Evolutionary conservation across 1,140 invertebrate species (phyloP).

Genomic region (Leptonema lineaticorne): DNA sequence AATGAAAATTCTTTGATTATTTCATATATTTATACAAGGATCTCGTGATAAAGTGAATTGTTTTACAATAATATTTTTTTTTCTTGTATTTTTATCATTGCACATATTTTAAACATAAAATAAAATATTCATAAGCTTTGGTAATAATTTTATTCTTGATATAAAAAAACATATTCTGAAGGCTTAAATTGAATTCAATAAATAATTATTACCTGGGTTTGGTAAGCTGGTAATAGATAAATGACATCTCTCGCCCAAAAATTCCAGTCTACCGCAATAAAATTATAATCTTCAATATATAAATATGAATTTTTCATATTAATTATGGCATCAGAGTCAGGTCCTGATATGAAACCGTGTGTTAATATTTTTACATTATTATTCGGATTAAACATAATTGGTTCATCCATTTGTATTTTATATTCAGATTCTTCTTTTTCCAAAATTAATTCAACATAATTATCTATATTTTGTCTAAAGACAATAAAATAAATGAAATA

Average conservation of each 20-base stretch:
- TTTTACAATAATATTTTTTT: too few species aligned
- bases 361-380: slow-evolving; percentile 66
- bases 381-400: slow-evolving; percentile 57
- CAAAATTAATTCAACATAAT: slow-evolving; percentile 45
- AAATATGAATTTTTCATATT: slow-evolving; percentile 52
- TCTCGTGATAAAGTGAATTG: neutral
- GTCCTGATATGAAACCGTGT: slow-evolving; percentile 72
- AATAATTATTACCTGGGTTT: slow-evolving; percentile 50
- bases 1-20: neutral
- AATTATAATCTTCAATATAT: slow-evolving; percentile 60
- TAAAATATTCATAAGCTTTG: too few species aligned
- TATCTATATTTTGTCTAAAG: slow-evolving; percentile 45
- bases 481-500: too few species aligned
- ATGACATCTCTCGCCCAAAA: slow-evolving; percentile 63
- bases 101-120: too few species aligned
- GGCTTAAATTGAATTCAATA: neutral
- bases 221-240: slow-evolving; percentile 65
- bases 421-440: slow-evolving; percentile 44
- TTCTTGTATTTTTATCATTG: neutral
- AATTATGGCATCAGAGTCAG: slow-evolving; percentile 43
- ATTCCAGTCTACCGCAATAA: slow-evolving; percentile 70
- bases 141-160: neutral
- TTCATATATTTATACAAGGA: neutral
- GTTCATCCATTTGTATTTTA: slow-evolving; percentile 44
- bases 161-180: neutral